Evolutionary conservation across 2,113 vertebrate species (phyloP).

Genomic region (Illadopsis cleaveri): DNA sequence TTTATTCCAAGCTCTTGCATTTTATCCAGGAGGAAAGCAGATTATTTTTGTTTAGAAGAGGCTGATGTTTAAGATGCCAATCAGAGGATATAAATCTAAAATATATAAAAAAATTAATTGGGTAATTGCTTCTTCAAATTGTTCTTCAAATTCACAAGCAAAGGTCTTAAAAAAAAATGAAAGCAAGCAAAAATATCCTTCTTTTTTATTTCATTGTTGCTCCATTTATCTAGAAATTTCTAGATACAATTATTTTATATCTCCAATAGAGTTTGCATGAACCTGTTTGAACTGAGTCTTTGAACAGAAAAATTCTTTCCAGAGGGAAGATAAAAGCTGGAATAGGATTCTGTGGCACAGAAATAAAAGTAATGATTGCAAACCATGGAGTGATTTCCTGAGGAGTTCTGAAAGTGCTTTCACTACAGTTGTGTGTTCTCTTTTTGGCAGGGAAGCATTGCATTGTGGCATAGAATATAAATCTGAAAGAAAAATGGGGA

Average conservation of each 20-base stretch:
- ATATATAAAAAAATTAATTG: not conserved
- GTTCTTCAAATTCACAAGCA: not conserved
- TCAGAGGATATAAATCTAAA: not conserved
- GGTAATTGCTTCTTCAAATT: not conserved
- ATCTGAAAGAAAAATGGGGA: not conserved
- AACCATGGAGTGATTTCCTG: not conserved
- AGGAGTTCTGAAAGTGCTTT: not conserved
- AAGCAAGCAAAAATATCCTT: not conserved
- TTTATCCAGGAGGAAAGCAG: not conserved
- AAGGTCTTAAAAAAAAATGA: not conserved
- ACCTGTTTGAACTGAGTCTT: not conserved
- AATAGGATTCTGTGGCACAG: not conserved
- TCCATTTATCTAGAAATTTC: not conserved
- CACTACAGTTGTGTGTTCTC: not conserved
- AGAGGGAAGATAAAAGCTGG: not conserved
- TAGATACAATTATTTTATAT: not conserved
- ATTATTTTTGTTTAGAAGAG: not conserved
- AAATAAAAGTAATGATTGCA: not conserved
- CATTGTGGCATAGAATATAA: not conserved
- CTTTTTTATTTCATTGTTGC: not conserved
- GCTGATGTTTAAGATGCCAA: not conserved
- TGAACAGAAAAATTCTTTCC: not conserved
- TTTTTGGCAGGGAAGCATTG: not conserved
- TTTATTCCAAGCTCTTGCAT: not conserved
- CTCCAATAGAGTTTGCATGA: not conserved